Base-by-base conservation (phyloP, 2,888 invertebrate species). In the Mythimna impura region DNA sequence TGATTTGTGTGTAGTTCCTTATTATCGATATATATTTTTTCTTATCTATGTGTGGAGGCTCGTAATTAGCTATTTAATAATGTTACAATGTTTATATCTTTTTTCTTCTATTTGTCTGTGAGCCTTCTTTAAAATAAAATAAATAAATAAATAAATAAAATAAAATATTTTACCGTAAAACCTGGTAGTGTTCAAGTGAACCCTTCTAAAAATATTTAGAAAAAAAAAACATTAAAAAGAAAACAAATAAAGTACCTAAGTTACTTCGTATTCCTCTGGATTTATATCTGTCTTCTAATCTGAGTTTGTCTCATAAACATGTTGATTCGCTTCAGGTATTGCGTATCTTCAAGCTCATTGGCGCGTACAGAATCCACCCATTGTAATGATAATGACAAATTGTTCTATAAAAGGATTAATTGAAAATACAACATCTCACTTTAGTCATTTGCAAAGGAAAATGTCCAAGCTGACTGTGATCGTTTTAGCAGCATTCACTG, bases 311-410 rank as follows among this genome's bases (percentile, higher is more conserved):
- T 75, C 66, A 60, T 61, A 84, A 86, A 66, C 66, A 62, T 58
- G 20, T 71, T 43, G 63, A 57, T 73, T 72, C 67, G 64, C 86
- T 84, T 71, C 71, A 80, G 75, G 71, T 83, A 86, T 85, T 87
- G 91, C 92, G 64, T 90, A 73, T 73, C 77, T 87, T 86, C 78
- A 89, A 66, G 90, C 85, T 85, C 81, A 68, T 66, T 79, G 74
- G 86, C 89, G 92, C 93, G 72, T 89, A 78, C 40, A 71, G 63
- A 82, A 78, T 81, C 70, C 65, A 55, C 66, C 64, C 36, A 74
- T 78, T 72, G 66, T 72, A n/a, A 60, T 71, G 73, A 71, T 40
- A 66, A 66, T 71, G 73, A 62, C 50, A 79, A 73, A 34, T 52
- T 14, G 14, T 22, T 74, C 47, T 80, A 86, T 86, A 84, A 75